Evolutionary conservation across 2,797 vertebrate species (phyloP).

Genomic region (Todus mexicanus): DNA sequence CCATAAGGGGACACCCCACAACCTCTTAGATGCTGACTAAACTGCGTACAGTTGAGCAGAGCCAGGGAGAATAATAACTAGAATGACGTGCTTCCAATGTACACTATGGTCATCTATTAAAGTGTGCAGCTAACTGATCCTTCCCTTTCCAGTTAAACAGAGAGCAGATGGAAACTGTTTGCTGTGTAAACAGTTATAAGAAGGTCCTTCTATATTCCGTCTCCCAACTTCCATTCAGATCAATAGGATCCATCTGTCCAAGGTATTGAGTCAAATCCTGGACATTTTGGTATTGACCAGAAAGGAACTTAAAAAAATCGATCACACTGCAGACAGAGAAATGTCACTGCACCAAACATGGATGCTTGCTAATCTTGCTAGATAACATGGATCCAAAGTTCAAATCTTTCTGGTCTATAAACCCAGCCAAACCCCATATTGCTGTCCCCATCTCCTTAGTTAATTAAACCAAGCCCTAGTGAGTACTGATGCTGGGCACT

Average conservation of each 20-base stretch:
- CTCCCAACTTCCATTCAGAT: neutral
- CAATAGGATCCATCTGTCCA: conserved; percentile 13
- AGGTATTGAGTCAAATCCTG: conserved; percentile 11
- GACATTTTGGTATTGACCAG: neutral
- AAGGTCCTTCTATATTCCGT: neutral
- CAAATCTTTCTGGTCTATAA: neutral
- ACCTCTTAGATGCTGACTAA: neutral
- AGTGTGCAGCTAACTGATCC: neutral
- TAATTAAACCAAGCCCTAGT: neutral
- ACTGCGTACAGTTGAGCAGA: neutral
- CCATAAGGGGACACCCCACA: neutral
- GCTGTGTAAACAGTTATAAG: neutral
- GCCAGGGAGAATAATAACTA: neutral
- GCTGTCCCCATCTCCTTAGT: neutral
- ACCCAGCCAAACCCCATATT: neutral
- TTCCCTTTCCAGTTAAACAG: neutral
- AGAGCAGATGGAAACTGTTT: conserved; percentile 28
- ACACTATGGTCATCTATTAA: neutral
- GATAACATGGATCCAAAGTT: neutral
- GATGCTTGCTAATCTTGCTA: neutral
- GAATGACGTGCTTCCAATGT: neutral
- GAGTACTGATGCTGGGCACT: neutral
- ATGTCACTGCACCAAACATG: neutral
- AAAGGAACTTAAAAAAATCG: neutral
- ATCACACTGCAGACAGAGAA: neutral